These are phyloP conservation scores for Perognathus longimembris DNA, from an alignment of 2,113 vertebrate genomes.

Conservation along the genomic window DNA sequence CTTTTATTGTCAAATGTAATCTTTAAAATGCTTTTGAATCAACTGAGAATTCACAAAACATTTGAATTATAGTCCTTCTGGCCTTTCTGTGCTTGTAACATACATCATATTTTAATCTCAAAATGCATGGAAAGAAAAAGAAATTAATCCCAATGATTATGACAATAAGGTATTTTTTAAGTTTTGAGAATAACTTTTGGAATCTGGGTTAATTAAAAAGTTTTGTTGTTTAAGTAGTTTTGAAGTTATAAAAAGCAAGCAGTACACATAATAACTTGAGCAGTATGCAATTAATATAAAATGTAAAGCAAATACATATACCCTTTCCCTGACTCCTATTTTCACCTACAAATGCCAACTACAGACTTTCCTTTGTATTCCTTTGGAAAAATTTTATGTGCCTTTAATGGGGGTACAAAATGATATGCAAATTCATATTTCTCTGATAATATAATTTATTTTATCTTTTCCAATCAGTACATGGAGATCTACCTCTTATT, in stretches of 20 bases:
- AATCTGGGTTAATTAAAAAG: slow-evolving; percentile 52
- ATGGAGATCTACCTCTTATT: neutral
- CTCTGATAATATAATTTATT: neutral
- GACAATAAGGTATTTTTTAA: slow-evolving; percentile 29
- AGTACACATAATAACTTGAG: slow-evolving; percentile 46
- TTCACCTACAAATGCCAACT: neutral
- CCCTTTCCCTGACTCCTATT: neutral
- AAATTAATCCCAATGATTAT: slow-evolving; percentile 31
- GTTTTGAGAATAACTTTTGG: neutral
- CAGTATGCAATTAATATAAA: slow-evolving; percentile 6
- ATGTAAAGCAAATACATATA: neutral
- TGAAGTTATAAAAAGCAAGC: slow-evolving; percentile 36
- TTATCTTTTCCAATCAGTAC: slow-evolving; percentile 1
- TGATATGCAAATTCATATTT: neutral
- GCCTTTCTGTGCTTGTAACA: slow-evolving; percentile 19
- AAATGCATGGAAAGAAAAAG: slow-evolving; percentile 46
- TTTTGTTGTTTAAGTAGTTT: slow-evolving; percentile 3
- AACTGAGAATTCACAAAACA: slow-evolving; percentile 51
- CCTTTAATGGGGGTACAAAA: neutral
- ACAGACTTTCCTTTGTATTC: slow-evolving; percentile 12
- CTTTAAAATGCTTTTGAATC: slow-evolving; percentile 35
- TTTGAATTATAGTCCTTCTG: slow-evolving; percentile 21
- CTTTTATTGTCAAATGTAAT: slow-evolving; percentile 28
- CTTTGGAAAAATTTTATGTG: slow-evolving; percentile 5
- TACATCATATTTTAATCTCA: slow-evolving; percentile 52